Evolutionary conservation across 2,113 vertebrate genomes (phyloP).

Genomic region (Macrotis lagotis): DNA sequence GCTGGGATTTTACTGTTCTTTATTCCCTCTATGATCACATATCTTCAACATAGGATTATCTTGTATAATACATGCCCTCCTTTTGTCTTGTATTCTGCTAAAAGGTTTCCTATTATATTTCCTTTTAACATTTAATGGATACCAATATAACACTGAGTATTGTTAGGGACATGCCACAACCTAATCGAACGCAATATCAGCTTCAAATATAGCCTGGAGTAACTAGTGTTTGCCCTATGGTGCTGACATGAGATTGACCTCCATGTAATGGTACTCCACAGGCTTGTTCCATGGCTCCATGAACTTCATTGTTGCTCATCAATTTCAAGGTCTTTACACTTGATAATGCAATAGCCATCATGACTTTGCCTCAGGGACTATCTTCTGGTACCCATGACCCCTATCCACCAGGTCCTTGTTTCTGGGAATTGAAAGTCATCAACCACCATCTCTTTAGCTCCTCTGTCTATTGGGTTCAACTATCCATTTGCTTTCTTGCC

Average conservation of each 20-base stretch:
- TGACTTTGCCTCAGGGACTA: not conserved
- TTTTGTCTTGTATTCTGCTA: not conserved
- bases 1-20: not conserved
- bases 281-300: not conserved
- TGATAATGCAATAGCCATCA: not conserved
- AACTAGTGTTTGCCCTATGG: not conserved
- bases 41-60: not conserved
- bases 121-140: not conserved
- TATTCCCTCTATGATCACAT: not conserved
- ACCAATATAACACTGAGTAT: not conserved
- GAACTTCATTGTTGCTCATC: not conserved
- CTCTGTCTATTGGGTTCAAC: not conserved
- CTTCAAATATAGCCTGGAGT: not conserved
- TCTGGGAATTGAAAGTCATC: not conserved
- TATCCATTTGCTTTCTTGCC: not conserved
- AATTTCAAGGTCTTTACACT: not conserved
- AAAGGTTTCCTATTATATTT: not conserved
- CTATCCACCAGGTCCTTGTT: not conserved
- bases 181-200: not conserved
- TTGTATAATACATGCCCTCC: not conserved
- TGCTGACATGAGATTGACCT: not conserved
- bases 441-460: not conserved
- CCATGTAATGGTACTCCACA: not conserved
- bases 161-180: not conserved
- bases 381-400: not conserved